phyloP scores from a whole-genome alignment of 1,140 invertebrate genomes.

The Lepidotrigona ventralis region DNA sequence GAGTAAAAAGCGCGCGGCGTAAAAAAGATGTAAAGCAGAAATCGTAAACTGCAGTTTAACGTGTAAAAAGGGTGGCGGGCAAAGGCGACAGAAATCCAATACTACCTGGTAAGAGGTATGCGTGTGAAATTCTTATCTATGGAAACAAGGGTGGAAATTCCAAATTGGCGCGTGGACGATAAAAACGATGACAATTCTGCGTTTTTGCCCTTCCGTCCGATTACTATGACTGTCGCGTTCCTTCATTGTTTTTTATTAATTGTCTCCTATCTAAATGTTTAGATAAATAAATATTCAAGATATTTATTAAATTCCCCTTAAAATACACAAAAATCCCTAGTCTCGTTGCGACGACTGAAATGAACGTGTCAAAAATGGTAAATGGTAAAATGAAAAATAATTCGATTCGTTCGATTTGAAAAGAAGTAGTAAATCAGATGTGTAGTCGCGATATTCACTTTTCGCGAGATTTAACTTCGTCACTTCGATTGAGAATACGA shows the following conservation, averaged over 20 bases:
- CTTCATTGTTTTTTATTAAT: neutral
- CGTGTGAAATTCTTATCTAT: slow-evolving; percentile 41
- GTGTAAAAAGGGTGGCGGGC: neutral
- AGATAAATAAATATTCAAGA: no score
- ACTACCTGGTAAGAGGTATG: slow-evolving; percentile 11
- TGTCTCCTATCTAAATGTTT: no score
- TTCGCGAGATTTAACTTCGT: neutral
- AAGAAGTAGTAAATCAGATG: no score
- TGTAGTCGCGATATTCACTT: no score
- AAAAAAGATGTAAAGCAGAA: slow-evolving; percentile 47
- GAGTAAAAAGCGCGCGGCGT: slow-evolving; percentile 24
- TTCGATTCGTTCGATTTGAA: no score
- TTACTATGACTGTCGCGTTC: neutral
- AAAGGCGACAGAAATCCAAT: slow-evolving; percentile 45
- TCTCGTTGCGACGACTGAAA: no score
- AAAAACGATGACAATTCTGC: slow-evolving; percentile 2
- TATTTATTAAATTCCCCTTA: no score
- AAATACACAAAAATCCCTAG: no score
- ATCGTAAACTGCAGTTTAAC: slow-evolving; percentile 49
- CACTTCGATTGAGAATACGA: neutral
- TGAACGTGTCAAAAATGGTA: no score
- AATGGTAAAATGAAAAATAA: no score
- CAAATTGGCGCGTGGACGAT: slow-evolving; percentile 25
- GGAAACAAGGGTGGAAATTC: slow-evolving; percentile 16
- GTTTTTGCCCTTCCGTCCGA: neutral